These are phyloP conservation scores for Scomber japonicus DNA, from an alignment of 2,113 vertebrate species.

Conservation along the genomic window DNA sequence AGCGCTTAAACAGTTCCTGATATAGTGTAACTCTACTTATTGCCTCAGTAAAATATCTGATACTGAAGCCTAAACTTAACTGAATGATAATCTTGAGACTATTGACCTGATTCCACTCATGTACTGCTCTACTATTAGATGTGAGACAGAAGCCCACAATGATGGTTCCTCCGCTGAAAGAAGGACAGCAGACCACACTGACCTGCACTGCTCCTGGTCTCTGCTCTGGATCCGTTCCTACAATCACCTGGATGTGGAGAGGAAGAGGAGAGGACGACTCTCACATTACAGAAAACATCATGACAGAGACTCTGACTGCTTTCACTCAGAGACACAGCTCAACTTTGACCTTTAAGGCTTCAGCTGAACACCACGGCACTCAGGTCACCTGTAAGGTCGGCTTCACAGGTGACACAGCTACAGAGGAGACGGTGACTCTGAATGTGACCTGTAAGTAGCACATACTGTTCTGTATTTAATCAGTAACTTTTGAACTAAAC, in stretches of 20 bases:
- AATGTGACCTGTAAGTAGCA: conserved; percentile 51
- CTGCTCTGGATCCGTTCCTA: conserved; percentile 58
- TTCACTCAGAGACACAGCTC: neutral
- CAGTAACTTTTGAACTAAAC: neutral
- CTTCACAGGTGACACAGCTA: neutral
- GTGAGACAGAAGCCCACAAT: conserved; percentile 52
- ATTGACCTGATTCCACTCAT: neutral
- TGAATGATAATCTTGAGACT: neutral
- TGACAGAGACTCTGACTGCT: neutral
- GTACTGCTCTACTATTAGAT: conserved; percentile 28
- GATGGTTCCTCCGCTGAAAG: conserved; percentile 37
- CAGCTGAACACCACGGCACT: conserved; percentile 2
- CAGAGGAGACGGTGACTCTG: conserved; percentile 10
- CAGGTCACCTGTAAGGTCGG: neutral
- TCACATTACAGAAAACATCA: neutral
- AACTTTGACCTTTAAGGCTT: conserved; percentile 17
- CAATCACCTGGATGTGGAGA: conserved; percentile 61
- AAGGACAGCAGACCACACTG: conserved; percentile 48
- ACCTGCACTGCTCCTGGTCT: conserved; percentile 66
- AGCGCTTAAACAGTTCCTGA: neutral
- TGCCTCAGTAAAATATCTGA: neutral
- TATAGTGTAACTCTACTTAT: neutral
- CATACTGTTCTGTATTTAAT: too few species aligned
- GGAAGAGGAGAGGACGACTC: neutral
- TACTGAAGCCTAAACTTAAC: neutral